Base-by-base conservation (phyloP, 2,797 vertebrate species). In the Oophaga sylvatica region DNA sequence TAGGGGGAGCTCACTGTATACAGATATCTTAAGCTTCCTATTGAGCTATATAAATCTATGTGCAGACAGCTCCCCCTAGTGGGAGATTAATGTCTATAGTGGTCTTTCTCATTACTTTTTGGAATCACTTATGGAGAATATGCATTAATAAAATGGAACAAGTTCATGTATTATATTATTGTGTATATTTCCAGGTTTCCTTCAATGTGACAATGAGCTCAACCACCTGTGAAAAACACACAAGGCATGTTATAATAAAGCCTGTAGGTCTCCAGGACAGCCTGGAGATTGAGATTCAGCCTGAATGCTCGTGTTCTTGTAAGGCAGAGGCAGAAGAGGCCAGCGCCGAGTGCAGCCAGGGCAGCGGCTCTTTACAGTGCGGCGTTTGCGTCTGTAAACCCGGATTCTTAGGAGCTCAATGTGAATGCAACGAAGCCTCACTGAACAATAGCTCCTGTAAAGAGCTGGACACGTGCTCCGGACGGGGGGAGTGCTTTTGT, bases 401-500 rank as follows among this genome's bases (percentile, higher is more conserved):
- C 0, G 98, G 98, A 0, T 97, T 95, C 89, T 80, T 96, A 91
- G 98, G 98, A 22, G 94, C 95, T 0, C 93, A 60, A 89, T 99
- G 98, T 0, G 97, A 99, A 90, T 99, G 98, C 22, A 91, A 92
- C 0, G 97, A 98, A 91, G 95, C 95, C 68, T 92, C 88, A 0
- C 85, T 93, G 2, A 93, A 93, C 67, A 83, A 92, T 81, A 93
- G 92, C 29, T 93, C 96, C 92, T 98, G 98, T 93, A 92, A 92
- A 86, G 92, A 91, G 68, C 73, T 90, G 0, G 94, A 94, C 79
- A 92, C 95, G 5, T 99, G 98, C 92, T 97, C 92, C 0, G 96
- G 97, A 4, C 95, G 97, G 89, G 98, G 98, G 0, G 95, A 97
- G 89, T 99, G 98, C 93, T 97, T 95, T 91, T 99, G 98, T 0